Conservation (phyloP, 2,888 invertebrate species). For the Acheta domesticus region DNA sequence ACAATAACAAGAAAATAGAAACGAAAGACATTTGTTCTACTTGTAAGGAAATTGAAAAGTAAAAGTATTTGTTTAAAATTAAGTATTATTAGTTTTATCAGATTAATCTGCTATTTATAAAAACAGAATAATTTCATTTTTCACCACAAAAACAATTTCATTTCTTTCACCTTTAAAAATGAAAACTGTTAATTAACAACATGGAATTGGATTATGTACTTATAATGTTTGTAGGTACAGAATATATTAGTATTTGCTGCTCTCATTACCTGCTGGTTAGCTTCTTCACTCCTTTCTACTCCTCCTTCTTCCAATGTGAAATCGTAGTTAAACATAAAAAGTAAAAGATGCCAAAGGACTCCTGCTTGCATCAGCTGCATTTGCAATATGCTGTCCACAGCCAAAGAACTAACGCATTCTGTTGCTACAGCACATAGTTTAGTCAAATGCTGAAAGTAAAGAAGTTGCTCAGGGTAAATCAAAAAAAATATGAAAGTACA, state of each 20-base stretch:
- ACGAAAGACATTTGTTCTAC: no score
- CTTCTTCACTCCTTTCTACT: slow-evolving; percentile 76
- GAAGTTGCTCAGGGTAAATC: no score
- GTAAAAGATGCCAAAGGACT: slow-evolving; percentile 85
- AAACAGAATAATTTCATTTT: no score
- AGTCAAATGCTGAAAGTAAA: slow-evolving; percentile 66
- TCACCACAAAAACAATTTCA: no score
- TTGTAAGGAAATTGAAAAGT: no score
- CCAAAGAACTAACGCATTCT: slow-evolving; percentile 83
- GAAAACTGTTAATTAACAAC: neutral
- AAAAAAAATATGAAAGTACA: no score
- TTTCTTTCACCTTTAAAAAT: no score
- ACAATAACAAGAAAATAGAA: no score
- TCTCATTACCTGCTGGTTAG: slow-evolving; percentile 67
- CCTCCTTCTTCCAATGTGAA: slow-evolving; percentile 97
- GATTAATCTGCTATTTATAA: no score
- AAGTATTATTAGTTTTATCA: no score
- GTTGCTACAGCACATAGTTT: slow-evolving; percentile 83
- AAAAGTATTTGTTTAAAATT: no score
- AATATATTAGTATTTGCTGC: neutral
- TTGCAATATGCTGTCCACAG: slow-evolving; percentile 82
- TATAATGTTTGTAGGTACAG: neutral
- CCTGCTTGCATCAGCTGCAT: slow-evolving; percentile 79
- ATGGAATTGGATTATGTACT: slow-evolving; percentile 32
- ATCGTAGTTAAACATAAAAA: slow-evolving; percentile 91